Evolutionary conservation across 2,113 vertebrate species (phyloP).

Genomic region (Pholis gunnellus): DNA sequence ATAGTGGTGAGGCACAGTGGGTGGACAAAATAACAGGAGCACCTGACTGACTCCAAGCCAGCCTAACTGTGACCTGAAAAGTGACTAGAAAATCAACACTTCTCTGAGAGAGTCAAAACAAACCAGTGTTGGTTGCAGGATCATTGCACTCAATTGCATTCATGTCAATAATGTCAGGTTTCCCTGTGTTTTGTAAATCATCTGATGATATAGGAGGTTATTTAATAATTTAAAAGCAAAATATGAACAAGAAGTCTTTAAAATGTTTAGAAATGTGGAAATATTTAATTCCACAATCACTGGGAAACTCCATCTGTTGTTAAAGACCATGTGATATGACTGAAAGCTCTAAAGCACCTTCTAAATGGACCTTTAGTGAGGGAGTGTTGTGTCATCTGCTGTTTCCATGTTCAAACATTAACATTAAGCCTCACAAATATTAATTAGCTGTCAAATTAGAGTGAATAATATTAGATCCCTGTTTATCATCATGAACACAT

Average conservation of each 20-base stretch:
- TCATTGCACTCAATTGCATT: not conserved
- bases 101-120: not conserved
- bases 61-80: not conserved
- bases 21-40: conserved; percentile 6
- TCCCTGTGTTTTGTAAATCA: not conserved
- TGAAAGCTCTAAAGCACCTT: conserved; percentile 6
- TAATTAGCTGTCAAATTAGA: not conserved
- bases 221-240: not conserved
- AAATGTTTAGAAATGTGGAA: not conserved
- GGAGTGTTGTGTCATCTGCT: not conserved
- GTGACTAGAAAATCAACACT: not conserved
- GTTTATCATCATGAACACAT: not conserved
- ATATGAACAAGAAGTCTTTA: not conserved
- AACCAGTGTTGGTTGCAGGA: not conserved
- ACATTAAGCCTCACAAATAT: not conserved
- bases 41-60: not conserved
- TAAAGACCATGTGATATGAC: not conserved
- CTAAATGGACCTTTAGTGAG: not conserved
- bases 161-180: not conserved
- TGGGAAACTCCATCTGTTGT: not conserved
- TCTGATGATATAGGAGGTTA: not conserved
- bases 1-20: not conserved
- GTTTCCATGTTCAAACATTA: not conserved
- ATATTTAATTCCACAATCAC: not conserved
- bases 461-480: not conserved